phyloP scores from a whole-genome alignment of 2,888 invertebrate species.

The Parnassius orleans region DNA sequence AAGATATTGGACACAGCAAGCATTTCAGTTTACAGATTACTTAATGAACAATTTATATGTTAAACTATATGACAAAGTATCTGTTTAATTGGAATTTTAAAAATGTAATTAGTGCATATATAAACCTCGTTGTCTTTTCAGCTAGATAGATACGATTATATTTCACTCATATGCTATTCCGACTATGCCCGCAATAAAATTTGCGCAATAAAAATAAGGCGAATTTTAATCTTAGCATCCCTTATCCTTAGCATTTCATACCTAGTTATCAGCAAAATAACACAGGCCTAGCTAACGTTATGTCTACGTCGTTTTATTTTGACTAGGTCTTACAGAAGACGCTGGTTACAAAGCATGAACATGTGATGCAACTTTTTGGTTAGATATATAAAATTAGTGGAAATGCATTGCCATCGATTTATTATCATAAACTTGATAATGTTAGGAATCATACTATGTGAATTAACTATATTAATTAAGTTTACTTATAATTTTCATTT shows the following conservation, averaged over 20 bases:
- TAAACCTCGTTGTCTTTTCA: background rate
- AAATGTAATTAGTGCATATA: constrained; percentile 2
- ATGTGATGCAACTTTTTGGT: too few species aligned
- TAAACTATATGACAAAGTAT: background rate
- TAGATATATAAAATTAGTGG: too few species aligned
- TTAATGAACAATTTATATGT: background rate
- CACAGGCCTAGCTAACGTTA: constrained; percentile 57
- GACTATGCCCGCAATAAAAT: constrained; percentile 28
- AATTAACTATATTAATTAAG: too few species aligned
- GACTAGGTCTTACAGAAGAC: constrained; percentile 61
- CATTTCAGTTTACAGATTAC: background rate
- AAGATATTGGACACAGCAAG: constrained; percentile 11
- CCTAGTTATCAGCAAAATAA: constrained; percentile 51
- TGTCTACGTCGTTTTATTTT: constrained; percentile 60
- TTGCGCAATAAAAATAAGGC: constrained; percentile 21
- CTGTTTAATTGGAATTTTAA: background rate
- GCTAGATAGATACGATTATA: constrained; percentile 2
- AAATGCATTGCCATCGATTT: too few species aligned
- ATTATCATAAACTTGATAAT: too few species aligned
- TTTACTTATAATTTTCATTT: too few species aligned
- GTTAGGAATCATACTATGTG: too few species aligned
- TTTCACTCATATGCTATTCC: constrained; percentile 10
- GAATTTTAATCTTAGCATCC: constrained; percentile 22
- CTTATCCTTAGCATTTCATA: constrained; percentile 29
- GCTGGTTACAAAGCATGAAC: constrained; percentile 39